Conservation (phyloP, 2,797 vertebrate genomes). For the Ataeniobius toweri region DNA sequence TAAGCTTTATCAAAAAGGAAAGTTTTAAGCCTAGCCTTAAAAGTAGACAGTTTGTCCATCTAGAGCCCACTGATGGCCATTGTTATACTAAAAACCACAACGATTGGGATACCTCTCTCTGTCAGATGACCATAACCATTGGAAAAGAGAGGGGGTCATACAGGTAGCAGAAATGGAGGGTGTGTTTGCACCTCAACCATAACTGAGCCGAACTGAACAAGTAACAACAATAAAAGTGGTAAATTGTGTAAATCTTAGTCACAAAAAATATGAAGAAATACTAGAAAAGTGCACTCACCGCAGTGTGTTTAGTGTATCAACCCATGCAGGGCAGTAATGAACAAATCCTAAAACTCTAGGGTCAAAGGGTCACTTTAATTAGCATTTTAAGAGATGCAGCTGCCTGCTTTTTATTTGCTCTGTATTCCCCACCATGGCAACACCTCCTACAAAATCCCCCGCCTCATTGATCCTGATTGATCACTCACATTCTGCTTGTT, state of each 20-base stretch:
- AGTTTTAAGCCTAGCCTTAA: too few species aligned
- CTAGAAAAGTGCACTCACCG: background rate
- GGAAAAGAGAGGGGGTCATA: too few species aligned
- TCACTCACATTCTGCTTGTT: conserved; percentile 60
- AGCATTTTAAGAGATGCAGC: conserved; percentile 45
- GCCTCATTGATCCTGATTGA: conserved; percentile 62
- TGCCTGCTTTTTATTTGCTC: conserved; percentile 9
- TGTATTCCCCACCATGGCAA: conserved; percentile 44
- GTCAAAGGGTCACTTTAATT: conserved; percentile 61
- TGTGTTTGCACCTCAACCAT: too few species aligned
- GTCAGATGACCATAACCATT: too few species aligned
- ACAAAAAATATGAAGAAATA: background rate
- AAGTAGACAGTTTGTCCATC: too few species aligned
- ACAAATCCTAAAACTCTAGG: background rate
- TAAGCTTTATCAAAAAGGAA: too few species aligned
- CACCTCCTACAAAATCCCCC: conserved; percentile 50
- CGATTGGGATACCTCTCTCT: too few species aligned
- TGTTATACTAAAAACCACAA: too few species aligned
- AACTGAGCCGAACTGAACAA: too few species aligned
- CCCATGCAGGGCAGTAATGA: background rate
- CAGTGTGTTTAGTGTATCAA: background rate
- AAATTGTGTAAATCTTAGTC: background rate
- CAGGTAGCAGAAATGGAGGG: too few species aligned
- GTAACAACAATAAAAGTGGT: background rate
- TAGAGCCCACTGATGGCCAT: too few species aligned